phyloP scores from a whole-genome alignment of 2,797 vertebrate species.

The Tokudaia tokunoshimensis region DNA sequence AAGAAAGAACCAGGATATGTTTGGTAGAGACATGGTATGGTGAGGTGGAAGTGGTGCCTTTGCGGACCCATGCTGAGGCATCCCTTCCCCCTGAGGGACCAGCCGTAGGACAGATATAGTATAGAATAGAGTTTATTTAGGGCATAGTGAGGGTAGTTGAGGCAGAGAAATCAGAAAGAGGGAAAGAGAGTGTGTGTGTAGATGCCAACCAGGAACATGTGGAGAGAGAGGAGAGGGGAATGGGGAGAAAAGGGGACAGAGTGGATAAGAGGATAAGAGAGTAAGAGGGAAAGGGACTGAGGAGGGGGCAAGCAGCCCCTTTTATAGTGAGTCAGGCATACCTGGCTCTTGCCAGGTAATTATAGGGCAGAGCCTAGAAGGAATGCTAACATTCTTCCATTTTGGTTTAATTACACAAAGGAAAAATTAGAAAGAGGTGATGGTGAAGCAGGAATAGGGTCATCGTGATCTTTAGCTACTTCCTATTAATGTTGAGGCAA shows the following conservation, averaged over 20 bases:
- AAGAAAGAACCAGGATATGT: neutral
- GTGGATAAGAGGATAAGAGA: neutral
- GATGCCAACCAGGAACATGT: too few species aligned
- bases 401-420: neutral
- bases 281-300: neutral
- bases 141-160: neutral
- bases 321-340: neutral
- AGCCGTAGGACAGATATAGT: neutral
- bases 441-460: neutral
- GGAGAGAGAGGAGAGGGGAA: neutral
- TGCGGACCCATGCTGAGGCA: neutral
- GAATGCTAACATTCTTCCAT: neutral
- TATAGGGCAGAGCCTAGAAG: neutral
- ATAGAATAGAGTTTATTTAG: neutral
- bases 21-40: neutral
- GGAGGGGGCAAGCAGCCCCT: neutral
- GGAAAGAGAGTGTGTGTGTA: too few species aligned
- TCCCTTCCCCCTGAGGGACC: neutral
- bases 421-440: neutral
- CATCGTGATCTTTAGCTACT: neutral
- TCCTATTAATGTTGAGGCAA: too few species aligned
- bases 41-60: neutral
- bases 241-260: neutral
- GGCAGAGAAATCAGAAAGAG: neutral
- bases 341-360: neutral